Evolutionary conservation across 1,140 invertebrate genomes (phyloP).

Genomic region (Bilobella aurantiaca): DNA sequence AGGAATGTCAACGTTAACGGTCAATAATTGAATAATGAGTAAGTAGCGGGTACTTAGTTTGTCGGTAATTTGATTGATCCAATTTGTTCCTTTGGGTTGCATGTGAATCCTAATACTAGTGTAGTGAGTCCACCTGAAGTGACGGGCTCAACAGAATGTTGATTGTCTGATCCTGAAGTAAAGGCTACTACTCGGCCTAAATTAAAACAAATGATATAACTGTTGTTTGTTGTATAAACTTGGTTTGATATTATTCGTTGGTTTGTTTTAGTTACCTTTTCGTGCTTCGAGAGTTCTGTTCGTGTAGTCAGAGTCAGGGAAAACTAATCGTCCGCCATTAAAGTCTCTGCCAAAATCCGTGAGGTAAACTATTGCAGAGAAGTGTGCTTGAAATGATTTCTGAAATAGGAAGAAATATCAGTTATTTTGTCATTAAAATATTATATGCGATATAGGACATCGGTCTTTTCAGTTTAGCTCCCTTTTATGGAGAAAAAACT

Average conservation of each 20-base stretch:
- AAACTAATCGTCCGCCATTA: slow-evolving; percentile 68
- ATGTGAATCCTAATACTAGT: slow-evolving; percentile 75
- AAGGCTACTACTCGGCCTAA: slow-evolving; percentile 65
- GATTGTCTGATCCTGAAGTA: slow-evolving; percentile 74
- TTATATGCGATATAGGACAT: no score
- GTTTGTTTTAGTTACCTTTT: slow-evolving; percentile 44
- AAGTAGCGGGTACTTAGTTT: neutral
- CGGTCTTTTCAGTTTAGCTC: no score
- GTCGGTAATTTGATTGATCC: slow-evolving; percentile 1
- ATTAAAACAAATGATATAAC: slow-evolving; percentile 33
- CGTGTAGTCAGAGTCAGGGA: slow-evolving; percentile 54
- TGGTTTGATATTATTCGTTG: neutral
- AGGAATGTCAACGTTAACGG: neutral
- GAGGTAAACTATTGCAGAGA: slow-evolving; percentile 70
- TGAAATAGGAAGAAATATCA: slow-evolving; percentile 49
- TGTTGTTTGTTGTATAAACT: neutral
- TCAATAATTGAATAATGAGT: neutral
- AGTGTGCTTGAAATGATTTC: slow-evolving; percentile 73
- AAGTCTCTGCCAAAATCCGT: slow-evolving; percentile 64
- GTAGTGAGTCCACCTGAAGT: slow-evolving; percentile 61
- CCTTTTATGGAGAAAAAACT: no score
- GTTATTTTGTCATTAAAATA: no score
- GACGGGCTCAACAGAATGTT: slow-evolving; percentile 71
- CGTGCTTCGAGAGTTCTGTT: slow-evolving; percentile 64
- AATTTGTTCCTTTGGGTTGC: slow-evolving; percentile 47